phyloP scores from a whole-genome alignment of 2,113 vertebrate genomes.

The Rutilus rutilus region DNA sequence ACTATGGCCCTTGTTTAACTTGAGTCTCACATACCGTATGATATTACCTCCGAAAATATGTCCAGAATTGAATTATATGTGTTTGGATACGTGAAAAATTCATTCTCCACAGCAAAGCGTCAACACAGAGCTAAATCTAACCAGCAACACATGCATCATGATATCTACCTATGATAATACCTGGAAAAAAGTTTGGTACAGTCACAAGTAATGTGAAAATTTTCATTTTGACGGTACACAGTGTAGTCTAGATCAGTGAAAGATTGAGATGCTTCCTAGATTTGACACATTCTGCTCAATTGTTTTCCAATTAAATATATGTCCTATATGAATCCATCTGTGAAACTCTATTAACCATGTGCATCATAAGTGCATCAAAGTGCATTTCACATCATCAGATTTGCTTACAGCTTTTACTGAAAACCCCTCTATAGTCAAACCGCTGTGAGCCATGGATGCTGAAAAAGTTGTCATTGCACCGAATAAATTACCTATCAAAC shows the following conservation, averaged over 20 bases:
- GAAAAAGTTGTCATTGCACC: constrained; percentile 21
- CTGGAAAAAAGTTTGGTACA: neutral
- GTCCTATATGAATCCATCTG: neutral
- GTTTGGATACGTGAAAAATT: constrained; percentile 6
- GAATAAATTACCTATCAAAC: constrained; percentile 21
- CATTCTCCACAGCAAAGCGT: constrained; percentile 16
- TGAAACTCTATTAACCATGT: neutral
- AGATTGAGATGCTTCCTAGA: neutral
- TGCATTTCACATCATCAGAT: neutral
- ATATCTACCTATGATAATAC: constrained; percentile 1
- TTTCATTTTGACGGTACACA: neutral
- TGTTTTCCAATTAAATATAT: constrained; percentile 23
- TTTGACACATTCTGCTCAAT: neutral
- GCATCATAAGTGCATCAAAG: too few relatives aligned
- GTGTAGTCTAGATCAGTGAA: neutral
- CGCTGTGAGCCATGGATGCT: neutral
- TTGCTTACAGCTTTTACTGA: neutral
- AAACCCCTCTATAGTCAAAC: neutral
- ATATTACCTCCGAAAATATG: constrained; percentile 15
- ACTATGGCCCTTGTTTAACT: neutral
- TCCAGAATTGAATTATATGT: neutral
- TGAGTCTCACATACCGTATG: neutral
- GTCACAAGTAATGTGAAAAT: neutral
- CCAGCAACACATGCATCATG: neutral
- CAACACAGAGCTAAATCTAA: neutral